Evolutionary conservation across 2,797 vertebrate genomes (phyloP).

Genomic region (Acanthis flammea): DNA sequence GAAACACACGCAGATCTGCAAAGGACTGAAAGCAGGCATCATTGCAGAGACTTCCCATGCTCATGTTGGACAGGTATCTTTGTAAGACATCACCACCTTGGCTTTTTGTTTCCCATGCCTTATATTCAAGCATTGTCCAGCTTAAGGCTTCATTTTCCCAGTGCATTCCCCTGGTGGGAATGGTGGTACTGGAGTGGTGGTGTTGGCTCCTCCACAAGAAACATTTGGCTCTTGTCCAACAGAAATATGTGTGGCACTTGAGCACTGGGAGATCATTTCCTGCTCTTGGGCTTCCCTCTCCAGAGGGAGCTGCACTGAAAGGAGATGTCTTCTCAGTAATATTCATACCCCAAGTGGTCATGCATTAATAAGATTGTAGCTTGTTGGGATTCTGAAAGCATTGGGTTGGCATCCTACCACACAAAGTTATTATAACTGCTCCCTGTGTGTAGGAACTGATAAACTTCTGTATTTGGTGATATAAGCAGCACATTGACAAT

Average conservation of each 20-base stretch:
- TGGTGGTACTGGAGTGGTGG: not conserved
- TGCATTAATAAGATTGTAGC: constrained; percentile 18
- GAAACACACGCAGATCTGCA: constrained; percentile 3
- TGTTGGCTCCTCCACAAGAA: not conserved
- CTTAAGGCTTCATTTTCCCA: not conserved
- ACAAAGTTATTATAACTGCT: not conserved
- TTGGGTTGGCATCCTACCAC: not conserved
- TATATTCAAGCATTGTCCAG: not conserved
- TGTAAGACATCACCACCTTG: no score
- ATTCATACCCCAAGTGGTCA: not conserved
- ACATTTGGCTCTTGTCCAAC: not conserved
- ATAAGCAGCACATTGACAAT: not conserved
- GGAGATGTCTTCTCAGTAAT: constrained; percentile 1
- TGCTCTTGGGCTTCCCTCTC: not conserved
- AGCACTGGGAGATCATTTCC: not conserved
- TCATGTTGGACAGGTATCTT: not conserved
- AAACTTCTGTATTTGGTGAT: not conserved
- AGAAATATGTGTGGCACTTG: not conserved
- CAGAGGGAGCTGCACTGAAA: constrained; percentile 2
- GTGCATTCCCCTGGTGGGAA: not conserved
- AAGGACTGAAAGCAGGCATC: constrained; percentile 16
- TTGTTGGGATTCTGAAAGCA: not conserved
- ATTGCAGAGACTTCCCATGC: not conserved
- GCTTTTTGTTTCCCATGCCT: not conserved
- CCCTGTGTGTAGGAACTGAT: not conserved